phyloP scores from a whole-genome alignment of 2,888 invertebrate species.

The Eupithecia abbreviata region DNA sequence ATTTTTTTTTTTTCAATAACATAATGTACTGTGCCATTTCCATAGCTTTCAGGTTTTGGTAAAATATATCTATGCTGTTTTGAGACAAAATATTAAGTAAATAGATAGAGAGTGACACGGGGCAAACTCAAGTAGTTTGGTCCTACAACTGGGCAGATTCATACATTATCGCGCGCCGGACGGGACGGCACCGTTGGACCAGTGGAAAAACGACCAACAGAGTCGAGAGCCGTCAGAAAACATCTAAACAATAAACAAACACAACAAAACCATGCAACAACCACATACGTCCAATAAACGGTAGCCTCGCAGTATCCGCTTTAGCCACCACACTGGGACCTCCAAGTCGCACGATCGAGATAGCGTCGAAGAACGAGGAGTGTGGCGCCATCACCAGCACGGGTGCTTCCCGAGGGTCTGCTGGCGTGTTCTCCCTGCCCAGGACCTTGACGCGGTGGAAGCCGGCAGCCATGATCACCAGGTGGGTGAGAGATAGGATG shows the following conservation, averaged over 20 bases:
- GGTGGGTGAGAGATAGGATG: constrained; percentile 88
- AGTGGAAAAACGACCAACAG: background rate
- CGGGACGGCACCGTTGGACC: background rate
- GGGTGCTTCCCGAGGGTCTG: constrained; percentile 88
- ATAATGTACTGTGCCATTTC: too few species aligned
- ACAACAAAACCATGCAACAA: constrained; percentile 36
- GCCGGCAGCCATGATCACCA: constrained; percentile 91
- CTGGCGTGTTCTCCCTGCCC: constrained; percentile 84
- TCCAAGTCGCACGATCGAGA: constrained; percentile 91
- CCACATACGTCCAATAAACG: constrained; percentile 95
- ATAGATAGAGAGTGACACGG: too few species aligned
- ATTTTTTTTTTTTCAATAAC: too few species aligned
- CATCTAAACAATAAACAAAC: constrained; percentile 10
- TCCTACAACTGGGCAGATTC: too few species aligned
- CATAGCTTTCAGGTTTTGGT: too few species aligned
- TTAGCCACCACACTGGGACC: constrained; percentile 96
- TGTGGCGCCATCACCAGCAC: constrained; percentile 95
- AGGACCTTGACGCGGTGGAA: constrained; percentile 91
- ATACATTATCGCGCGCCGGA: background rate
- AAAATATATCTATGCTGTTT: too few species aligned
- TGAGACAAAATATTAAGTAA: too few species aligned
- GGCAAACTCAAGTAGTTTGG: too few species aligned
- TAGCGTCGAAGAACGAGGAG: constrained; percentile 95
- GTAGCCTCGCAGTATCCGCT: constrained; percentile 91
- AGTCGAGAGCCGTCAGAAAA: background rate